A percentile compares a stretch with the other conserved stretches of the same genome.
These are phyloP conservation scores for Drosophila sechellia DNA, from an alignment of 1,140 invertebrate species.

Conservation along the genomic window DNA sequence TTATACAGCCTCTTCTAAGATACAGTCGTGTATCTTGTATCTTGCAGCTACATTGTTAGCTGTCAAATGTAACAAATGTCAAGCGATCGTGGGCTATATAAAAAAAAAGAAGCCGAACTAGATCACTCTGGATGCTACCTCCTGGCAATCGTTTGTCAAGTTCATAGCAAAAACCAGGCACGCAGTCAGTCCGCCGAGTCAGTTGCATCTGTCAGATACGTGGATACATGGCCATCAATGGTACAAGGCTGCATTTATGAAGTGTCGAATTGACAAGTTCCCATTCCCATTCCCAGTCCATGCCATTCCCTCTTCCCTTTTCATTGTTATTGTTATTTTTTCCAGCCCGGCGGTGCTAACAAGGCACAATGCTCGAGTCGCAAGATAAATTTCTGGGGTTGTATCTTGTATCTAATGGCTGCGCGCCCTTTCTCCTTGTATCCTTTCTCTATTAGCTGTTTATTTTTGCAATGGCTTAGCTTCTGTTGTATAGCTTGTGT, in stretches of 20 bases:
- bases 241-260: conserved; percentile 70
- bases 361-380: conserved; percentile 7
- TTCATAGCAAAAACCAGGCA: conserved; percentile 65
- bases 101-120: conserved; percentile 55
- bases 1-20: conserved; percentile 56
- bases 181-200: conserved; percentile 29
- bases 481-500: conserved; percentile 12
- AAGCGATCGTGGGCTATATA: conserved; percentile 52
- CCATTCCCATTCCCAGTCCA: conserved; percentile 10
- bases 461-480: conserved; percentile 62
- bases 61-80: conserved; percentile 83
- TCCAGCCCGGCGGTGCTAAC: conserved; percentile 58
- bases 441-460: conserved; percentile 37
- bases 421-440: conserved; percentile 16
- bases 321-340: conserved; percentile 22
- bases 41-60: conserved; percentile 78
- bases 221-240: conserved; percentile 51
- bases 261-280: conserved; percentile 82
- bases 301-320: not conserved
- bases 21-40: conserved; percentile 65
- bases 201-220: conserved; percentile 73
- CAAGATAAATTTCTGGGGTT: conserved; percentile 42
- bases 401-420: conserved; percentile 31
- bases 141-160: conserved; percentile 76
- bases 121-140: conserved; percentile 55